Evolutionary conservation across 1,140 invertebrate genomes (phyloP), one percentile per base, ranked within the genome.

Genomic region (Stenopsyche tienmushanensis): DNA sequence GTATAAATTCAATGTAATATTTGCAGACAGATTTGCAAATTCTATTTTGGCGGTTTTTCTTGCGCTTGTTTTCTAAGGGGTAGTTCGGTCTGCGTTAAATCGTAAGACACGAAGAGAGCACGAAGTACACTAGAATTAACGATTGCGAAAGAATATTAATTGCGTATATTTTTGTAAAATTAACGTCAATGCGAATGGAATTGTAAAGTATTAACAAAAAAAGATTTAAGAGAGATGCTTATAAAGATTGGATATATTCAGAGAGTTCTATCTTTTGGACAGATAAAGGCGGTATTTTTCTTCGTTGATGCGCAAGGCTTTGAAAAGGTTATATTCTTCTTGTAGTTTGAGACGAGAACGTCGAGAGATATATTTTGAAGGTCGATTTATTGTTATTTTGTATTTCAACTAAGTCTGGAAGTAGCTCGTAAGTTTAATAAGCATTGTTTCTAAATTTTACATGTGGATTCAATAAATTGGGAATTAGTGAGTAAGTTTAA

Each of bases 401-500:
- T 69, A 65, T 58, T 60, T 47, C 42, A 47, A 34, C 24, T 23
- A 34, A 69, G 52, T 66, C 62, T 66, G 53, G 64, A 57, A 69
- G 26, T 69, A 66, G 60, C 41, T 13, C n/a, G 21, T 69, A 69
- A 69, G 67, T 26, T 45, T 52, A 21, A 58, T 66, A 69, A 69
- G 59, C 62, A 69, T 57, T 63, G 67, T 69, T 69, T 69, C 60
- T 62, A 69, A 69, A 69, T 65, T 65, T 60, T 64, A 49, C 26
- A 50, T 34, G 39, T 60, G 34, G 62, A 59, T 69, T 69, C 45
- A 60, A 64, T 29, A 74, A 78, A 80, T 20, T 78, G 77, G 66
- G 65, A 68, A 68, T 57, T 81, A 81, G 80, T 63, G 45, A 73
- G 75, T 81, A 81, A 81, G 80, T 78, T 77, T 42, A 57, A 57